Conservation (phyloP, 2,797 vertebrate species). For the Sebastes miniatus region DNA sequence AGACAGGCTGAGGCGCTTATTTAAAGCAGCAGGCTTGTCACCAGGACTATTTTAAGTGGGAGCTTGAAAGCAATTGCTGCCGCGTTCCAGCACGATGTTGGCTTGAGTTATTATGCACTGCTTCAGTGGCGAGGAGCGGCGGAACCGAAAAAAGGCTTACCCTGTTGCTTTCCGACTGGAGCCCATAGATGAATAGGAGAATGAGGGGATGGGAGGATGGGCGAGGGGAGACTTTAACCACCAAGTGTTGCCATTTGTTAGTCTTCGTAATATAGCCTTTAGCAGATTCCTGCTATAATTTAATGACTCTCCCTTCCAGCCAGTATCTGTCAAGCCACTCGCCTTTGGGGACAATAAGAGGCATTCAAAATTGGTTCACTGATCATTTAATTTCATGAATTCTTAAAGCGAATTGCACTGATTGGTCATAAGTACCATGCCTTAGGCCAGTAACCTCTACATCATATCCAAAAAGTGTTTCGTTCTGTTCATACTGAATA, state of each 20-base stretch:
- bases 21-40: conserved; percentile 83
- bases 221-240: conserved; percentile 45
- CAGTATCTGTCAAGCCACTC: conserved; percentile 50
- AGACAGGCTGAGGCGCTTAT: conserved; percentile 82
- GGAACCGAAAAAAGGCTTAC: conserved; percentile 67
- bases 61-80: conserved; percentile 81
- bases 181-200: conserved; percentile 56
- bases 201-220: conserved; percentile 25
- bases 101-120: conserved; percentile 80
- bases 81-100: conserved; percentile 68
- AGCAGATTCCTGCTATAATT: conserved; percentile 58
- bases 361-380: conserved; percentile 57
- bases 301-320: conserved; percentile 61
- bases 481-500: conserved; percentile 35
- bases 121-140: conserved; percentile 65
- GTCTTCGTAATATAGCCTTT: conserved; percentile 51
- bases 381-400: conserved; percentile 73
- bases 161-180: conserved; percentile 70
- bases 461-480: conserved; percentile 46
- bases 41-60: conserved; percentile 81
- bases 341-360: conserved; percentile 53
- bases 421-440: conserved; percentile 61
- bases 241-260: conserved; percentile 65
- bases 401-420: conserved; percentile 48
- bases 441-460: conserved; percentile 50